Conservation (phyloP, 2,797 vertebrate species). For the Anniella stebbinsi region DNA sequence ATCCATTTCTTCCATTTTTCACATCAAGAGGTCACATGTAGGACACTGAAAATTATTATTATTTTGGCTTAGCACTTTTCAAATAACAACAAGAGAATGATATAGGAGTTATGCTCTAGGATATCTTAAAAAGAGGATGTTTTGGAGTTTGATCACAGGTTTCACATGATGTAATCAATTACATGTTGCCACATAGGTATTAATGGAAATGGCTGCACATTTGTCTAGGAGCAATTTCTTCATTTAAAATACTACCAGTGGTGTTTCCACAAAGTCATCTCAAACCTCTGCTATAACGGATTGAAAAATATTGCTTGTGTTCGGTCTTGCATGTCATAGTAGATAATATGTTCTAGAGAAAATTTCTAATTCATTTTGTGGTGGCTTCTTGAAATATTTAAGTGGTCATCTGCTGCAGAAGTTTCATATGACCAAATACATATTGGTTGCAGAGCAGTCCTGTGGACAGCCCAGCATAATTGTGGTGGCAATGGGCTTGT, state of each 20-base stretch:
- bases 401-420: constrained; percentile 27
- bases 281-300: fast-evolving
- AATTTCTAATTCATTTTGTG: background rate
- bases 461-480: constrained; percentile 24
- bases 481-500: constrained; percentile 47
- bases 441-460: constrained; percentile 50
- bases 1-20: constrained; percentile 32
- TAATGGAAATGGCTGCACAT: constrained; percentile 43
- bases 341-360: background rate
- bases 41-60: constrained; percentile 2
- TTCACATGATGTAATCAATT: background rate
- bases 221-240: constrained; percentile 25
- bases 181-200: background rate
- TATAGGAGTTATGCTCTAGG: constrained; percentile 15
- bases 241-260: background rate
- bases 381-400: constrained; percentile 33
- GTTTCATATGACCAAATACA: constrained; percentile 40
- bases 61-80: constrained; percentile 21
- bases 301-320: background rate
- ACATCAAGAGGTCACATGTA: background rate
- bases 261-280: fast-evolving
- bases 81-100: background rate
- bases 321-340: background rate
- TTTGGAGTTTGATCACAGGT: constrained; percentile 31
- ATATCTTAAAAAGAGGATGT: constrained; percentile 44